Evolutionary conservation across 2,888 invertebrate species (phyloP), one percentile per base, ranked within the genome.

Genomic region (Gibbula magus): DNA sequence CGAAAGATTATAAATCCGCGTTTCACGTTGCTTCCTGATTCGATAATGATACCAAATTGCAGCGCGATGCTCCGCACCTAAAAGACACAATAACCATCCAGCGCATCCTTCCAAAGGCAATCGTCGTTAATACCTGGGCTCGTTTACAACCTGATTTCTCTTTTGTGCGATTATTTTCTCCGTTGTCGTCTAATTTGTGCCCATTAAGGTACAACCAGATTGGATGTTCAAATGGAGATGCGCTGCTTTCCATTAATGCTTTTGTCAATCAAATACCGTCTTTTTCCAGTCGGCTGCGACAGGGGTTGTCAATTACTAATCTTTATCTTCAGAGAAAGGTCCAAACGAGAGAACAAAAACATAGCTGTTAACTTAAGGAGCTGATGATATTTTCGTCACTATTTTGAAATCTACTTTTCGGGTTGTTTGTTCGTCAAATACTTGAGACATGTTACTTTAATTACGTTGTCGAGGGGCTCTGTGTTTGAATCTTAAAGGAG

Each of bases 81-180:
- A 32, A 20, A 70, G 70, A 70, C 35, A 70, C 56, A 56, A 56
- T 25, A 20, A 56, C 56, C 20, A 25, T 22, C 56, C 20, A 4
- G 56, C 56, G 16, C 56, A 56, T 56, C 56, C 25, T 25, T 56
- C n/a, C 25, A 22, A 25, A 20, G 56, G 56, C 56, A 25, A 56
- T 56, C 56, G 56, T 56, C 20, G 20, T 20, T 56, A 56, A 56
- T 56, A 56, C 56, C 56, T 56, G 20, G 35, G 35, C 32, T 70
- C 29, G 35, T 70, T 70, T n/a, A 70, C 39, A 35, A 70, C 70
- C 32, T 35, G 35, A 29, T 70, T 70, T 70, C 35, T 32, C 70
- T 70, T 70, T 70, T 70, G 70, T 70, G 70, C 70, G 70, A 70
- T 70, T 70, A 70, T 70, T 32, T 70, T 70, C 20, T 70, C 8